These are phyloP conservation scores for Rhagophthalmus giganteus DNA, from an alignment of 2,888 invertebrate species.

Conservation along the genomic window DNA sequence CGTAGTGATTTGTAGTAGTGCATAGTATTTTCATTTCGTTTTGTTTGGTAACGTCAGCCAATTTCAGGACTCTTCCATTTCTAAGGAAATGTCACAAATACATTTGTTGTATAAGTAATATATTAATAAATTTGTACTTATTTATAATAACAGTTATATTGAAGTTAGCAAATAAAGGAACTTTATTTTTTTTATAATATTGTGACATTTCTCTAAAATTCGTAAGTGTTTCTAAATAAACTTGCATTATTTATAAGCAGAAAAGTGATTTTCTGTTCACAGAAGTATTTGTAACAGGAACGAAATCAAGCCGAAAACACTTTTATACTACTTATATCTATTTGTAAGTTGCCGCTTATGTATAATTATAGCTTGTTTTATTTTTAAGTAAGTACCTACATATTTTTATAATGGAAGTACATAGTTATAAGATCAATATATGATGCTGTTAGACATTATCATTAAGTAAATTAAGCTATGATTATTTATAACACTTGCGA, in stretches of 20 bases:
- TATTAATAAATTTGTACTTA: no score
- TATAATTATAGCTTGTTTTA: constrained; percentile 17
- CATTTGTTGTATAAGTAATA: no score
- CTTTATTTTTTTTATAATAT: no score
- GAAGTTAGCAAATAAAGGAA: no score
- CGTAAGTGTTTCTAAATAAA: constrained; percentile 21
- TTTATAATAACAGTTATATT: no score
- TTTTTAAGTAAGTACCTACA: background rate
- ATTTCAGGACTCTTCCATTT: constrained; percentile 21
- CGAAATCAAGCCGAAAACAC: constrained; percentile 8
- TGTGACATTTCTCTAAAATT: constrained; percentile 22
- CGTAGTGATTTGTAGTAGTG: constrained; percentile 28
- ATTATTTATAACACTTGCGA: constrained; percentile 20
- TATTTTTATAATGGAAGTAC: no score
- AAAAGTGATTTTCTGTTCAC: constrained; percentile 15
- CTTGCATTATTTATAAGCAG: constrained; percentile 22
- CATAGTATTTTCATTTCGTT: constrained; percentile 16
- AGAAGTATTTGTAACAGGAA: background rate
- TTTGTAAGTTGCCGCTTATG: constrained; percentile 16
- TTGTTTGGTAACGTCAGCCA: constrained; percentile 17
- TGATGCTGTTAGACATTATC: no score
- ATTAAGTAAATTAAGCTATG: no score
- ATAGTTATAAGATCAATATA: no score
- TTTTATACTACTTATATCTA: constrained; percentile 16
- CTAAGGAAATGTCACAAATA: constrained; percentile 12